These are phyloP conservation scores for Oncorhynchus clarkii DNA, from an alignment of 2,113 vertebrate species.

Conservation along the genomic window DNA sequence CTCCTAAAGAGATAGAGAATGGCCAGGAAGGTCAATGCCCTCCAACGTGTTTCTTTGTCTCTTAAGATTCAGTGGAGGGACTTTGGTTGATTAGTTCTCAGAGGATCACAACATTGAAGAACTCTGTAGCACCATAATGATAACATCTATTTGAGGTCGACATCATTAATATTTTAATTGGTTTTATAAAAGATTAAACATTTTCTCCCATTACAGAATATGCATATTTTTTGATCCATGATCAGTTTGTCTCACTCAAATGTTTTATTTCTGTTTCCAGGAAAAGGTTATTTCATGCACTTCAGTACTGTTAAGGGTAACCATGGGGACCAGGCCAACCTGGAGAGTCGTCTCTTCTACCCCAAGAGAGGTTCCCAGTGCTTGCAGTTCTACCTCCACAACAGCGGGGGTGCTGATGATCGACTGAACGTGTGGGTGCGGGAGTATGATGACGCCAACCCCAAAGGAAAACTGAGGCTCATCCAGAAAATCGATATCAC, in stretches of 20 bases:
- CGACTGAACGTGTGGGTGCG: constrained; percentile 75
- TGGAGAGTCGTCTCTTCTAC: constrained; percentile 81
- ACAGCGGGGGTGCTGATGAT: constrained; percentile 70
- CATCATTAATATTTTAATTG: too few species aligned
- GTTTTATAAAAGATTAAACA: too few species aligned
- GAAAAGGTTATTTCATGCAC: constrained; percentile 86
- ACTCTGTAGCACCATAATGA: background rate
- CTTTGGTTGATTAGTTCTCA: background rate
- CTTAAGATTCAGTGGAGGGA: background rate
- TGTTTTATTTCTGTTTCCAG: constrained; percentile 59
- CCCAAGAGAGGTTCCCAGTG: constrained; percentile 83
- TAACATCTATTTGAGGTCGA: too few species aligned
- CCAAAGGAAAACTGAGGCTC: constrained; percentile 60
- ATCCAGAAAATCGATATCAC: constrained; percentile 65
- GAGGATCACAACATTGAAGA: background rate
- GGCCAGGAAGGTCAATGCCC: background rate
- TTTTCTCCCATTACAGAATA: too few species aligned
- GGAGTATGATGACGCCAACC: constrained; percentile 63
- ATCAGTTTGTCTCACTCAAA: background rate
- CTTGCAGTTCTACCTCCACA: constrained; percentile 84
- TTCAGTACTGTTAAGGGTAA: constrained; percentile 67
- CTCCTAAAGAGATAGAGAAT: background rate
- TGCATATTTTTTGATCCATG: too few species aligned
- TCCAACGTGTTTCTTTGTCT: background rate
- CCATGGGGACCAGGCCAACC: constrained; percentile 52